These are phyloP conservation scores for Syrrhaptes paradoxus DNA, from an alignment of 2,113 vertebrate species.

Conservation along the genomic window DNA sequence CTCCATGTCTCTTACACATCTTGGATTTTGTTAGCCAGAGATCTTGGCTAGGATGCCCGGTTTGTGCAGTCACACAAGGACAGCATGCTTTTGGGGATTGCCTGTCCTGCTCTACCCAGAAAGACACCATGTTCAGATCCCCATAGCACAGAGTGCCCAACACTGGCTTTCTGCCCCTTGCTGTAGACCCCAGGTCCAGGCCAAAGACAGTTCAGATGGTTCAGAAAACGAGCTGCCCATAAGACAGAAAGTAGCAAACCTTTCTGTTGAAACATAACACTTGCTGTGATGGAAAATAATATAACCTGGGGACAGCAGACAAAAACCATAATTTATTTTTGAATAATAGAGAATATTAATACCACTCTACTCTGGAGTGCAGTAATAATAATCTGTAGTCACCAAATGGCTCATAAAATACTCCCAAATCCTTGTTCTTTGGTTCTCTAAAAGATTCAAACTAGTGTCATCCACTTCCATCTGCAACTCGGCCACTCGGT, in stretches of 20 bases:
- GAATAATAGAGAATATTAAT: not conserved
- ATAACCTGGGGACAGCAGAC: not conserved
- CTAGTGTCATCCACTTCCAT: not conserved
- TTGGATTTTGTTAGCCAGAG: not conserved
- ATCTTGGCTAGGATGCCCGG: not conserved
- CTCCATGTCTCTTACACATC: not conserved
- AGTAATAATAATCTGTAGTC: not conserved
- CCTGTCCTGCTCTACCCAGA: not conserved
- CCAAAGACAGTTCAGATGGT: not conserved
- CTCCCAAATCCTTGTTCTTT: not conserved
- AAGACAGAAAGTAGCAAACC: not conserved
- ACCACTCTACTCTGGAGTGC: not conserved
- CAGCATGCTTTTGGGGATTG: no score
- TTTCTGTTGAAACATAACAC: not conserved
- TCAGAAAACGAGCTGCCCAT: not conserved
- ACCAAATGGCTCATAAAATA: not conserved
- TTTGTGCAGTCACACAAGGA: not conserved
- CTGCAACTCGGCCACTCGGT: not conserved
- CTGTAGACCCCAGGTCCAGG: not conserved
- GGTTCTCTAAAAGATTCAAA: not conserved
- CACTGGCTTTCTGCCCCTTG: not conserved
- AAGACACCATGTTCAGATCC: not conserved
- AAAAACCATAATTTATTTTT: not conserved
- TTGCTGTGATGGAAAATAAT: not conserved
- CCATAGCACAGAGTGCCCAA: not conserved